Base-by-base conservation (phyloP, 2,797 vertebrate genomes). In the Pseudochirops corinnae region DNA sequence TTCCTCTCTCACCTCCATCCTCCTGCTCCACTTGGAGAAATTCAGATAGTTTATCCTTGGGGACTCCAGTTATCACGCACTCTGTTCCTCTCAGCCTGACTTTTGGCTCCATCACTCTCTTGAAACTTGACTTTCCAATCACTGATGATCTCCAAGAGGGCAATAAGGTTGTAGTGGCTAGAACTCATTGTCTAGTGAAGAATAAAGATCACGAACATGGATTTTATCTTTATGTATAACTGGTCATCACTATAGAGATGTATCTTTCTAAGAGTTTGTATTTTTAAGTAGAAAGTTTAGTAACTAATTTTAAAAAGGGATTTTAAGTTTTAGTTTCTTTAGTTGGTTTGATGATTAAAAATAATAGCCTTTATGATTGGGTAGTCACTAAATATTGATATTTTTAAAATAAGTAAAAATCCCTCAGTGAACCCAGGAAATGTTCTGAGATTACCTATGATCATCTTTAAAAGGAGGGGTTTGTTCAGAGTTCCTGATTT, bases 151-250 rank as follows among this genome's bases (percentile, higher is more conserved):
- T 9, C n/a, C 6, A 18, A 39, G 28, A 5, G 1, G 92, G 26
- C 31, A 0, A 9, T 0, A 0, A 0, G n/a, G 16, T 4, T 28
- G 6, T 29, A 3, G 21, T 29, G 0, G 21, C 29, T 28, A 11
- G 52, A 39, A 24, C 58, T 0, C 26, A 18, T 28, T 12, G 11
- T 39, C 52, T 31, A 46, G 82, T 3, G 3, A 62, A 74, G 33
- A 18, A 74, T 39, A n/a, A 3, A 52, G 5, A 5, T 26, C 33
- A 18, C 4, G 0, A 18, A 52, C 33, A 0, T 1, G 46, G 58
- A 53, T 67, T 74, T 39, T 39, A 74, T n/a, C 16, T 39, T 74
- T 39, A 74, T 39, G n/a, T 39, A 60, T 60, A 28, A 60, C 58
- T 60, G 58, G 26, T 60, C 24, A 33, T 31, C 58, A 31, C 58